These are phyloP conservation scores for Pimephales promelas DNA, from an alignment of 2,113 vertebrate species.

Conservation along the genomic window DNA sequence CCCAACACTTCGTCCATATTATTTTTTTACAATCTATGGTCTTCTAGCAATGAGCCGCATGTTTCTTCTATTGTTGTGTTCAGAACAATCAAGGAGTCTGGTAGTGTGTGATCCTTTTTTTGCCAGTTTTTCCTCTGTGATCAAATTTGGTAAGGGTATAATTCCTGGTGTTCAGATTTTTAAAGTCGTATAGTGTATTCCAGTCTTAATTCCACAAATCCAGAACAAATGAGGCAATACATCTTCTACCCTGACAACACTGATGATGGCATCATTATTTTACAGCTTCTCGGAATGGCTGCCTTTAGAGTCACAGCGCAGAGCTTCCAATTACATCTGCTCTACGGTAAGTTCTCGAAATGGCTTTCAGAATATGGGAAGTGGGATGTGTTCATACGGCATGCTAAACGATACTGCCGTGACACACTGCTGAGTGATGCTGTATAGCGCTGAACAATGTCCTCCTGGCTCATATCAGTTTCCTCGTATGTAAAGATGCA, in stretches of 20 bases:
- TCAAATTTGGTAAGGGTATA: no score
- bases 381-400: slow-evolving; percentile 62
- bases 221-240: slow-evolving; percentile 18
- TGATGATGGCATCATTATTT: slow-evolving; percentile 47
- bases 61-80: no score
- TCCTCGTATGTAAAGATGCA: slow-evolving; percentile 13
- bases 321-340: slow-evolving; percentile 47
- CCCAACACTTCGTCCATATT: no score
- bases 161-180: not conserved
- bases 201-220: not conserved
- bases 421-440: slow-evolving; percentile 39
- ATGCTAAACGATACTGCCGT: slow-evolving; percentile 50
- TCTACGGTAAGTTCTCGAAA: slow-evolving; percentile 63
- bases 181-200: not conserved
- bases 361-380: slow-evolving; percentile 65
- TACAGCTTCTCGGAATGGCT: slow-evolving; percentile 67
- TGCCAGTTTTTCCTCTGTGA: no score
- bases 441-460: slow-evolving; percentile 31
- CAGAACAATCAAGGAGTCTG: no score
- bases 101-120: no score
- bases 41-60: no score
- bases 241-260: slow-evolving; percentile 35
- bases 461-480: slow-evolving; percentile 30
- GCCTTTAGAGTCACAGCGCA: slow-evolving; percentile 50
- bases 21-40: no score